phyloP scores from a whole-genome alignment of 2,797 vertebrate species.

The Spinus olivaceus region DNA sequence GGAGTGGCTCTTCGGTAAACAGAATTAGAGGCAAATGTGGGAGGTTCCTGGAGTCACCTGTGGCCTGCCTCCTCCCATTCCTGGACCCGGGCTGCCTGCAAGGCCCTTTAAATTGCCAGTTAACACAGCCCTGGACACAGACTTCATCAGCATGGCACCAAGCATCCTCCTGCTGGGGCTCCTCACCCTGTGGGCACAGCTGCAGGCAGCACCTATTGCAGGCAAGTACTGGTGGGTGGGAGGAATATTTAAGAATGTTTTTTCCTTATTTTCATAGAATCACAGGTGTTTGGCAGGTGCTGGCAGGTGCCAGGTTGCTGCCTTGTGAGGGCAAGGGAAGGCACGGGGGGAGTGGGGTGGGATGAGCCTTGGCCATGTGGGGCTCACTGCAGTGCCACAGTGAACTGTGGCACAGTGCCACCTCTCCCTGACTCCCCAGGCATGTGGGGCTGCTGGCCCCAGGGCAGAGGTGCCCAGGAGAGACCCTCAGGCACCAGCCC shows the following conservation, averaged over 20 bases:
- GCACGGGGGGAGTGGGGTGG: fast-evolving
- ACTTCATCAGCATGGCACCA: background rate
- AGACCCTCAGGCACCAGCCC: background rate
- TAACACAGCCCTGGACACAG: background rate
- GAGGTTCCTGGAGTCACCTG: conserved; percentile 28
- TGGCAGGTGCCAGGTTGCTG: background rate
- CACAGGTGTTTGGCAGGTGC: background rate
- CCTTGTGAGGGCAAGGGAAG: background rate
- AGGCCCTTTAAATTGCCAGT: conserved; percentile 7
- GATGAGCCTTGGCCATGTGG: fast-evolving
- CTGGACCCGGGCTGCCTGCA: background rate
- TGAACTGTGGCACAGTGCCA: background rate
- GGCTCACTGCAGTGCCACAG: fast-evolving
- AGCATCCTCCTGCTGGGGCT: conserved; percentile 26
- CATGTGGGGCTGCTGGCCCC: background rate
- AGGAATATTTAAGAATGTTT: background rate
- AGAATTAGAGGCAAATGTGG: background rate
- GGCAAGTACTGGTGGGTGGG: background rate
- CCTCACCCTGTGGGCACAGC: background rate
- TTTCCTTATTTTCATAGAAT: background rate
- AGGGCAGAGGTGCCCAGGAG: background rate
- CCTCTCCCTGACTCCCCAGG: background rate
- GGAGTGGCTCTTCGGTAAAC: background rate
- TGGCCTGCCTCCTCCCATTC: conserved; percentile 29
- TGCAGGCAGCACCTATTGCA: conserved; percentile 22